phyloP scores from a whole-genome alignment of 2,113 vertebrate genomes.

The Chamaea fasciata region DNA sequence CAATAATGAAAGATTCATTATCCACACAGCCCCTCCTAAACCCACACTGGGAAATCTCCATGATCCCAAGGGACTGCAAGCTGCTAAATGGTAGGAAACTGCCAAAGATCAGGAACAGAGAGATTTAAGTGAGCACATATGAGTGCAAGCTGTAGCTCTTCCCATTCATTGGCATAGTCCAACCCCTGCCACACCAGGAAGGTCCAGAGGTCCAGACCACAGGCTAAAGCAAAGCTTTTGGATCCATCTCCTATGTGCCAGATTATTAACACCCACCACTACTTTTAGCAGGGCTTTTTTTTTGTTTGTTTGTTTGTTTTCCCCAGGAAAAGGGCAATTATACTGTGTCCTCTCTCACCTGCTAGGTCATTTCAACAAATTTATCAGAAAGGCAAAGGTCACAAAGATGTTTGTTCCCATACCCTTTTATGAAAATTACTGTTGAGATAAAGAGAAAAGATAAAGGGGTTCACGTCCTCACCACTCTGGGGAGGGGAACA shows the following conservation, averaged over 20 bases:
- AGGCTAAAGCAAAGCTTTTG: not conserved
- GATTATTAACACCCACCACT: not conserved
- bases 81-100: not conserved
- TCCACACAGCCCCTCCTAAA: not conserved
- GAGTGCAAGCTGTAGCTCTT: not conserved
- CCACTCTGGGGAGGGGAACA: not conserved
- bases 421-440: not conserved
- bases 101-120: not conserved
- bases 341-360: not conserved
- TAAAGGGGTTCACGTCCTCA: not conserved
- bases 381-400: not conserved
- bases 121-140: not conserved
- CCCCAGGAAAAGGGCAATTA: not conserved
- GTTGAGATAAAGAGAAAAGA: not conserved
- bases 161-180: not conserved
- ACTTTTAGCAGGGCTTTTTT: not conserved
- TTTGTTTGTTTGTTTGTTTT: not conserved
- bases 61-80: not conserved
- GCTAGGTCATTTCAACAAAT: not conserved
- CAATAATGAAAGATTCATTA: conserved; percentile 3
- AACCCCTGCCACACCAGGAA: not conserved
- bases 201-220: not conserved
- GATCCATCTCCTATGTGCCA: not conserved
- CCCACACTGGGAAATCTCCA: not conserved
- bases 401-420: not conserved